Evolutionary conservation across 1,140 invertebrate species (phyloP).

Genomic region (Drosophila pruinosa): DNA sequence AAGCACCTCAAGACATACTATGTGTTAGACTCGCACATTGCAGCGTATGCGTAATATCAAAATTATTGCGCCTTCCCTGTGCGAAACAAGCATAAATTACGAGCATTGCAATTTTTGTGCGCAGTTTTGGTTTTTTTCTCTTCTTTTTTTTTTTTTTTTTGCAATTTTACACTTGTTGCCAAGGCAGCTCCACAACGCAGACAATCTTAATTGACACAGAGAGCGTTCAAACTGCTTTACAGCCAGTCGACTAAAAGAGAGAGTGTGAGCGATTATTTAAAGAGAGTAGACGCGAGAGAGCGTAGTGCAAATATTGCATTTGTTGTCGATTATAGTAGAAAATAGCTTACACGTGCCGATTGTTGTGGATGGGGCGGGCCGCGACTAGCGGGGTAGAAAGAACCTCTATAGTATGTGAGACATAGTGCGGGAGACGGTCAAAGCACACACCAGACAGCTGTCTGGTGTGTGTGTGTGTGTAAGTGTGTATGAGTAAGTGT

Average conservation of each 20-base stretch:
- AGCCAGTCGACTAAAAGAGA: neutral
- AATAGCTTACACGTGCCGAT: conserved; percentile 75
- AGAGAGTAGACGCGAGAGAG: conserved; percentile 20
- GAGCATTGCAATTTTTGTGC: conserved; percentile 46
- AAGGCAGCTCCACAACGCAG: conserved; percentile 24
- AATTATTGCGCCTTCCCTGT: conserved; percentile 12
- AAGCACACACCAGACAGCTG: neutral
- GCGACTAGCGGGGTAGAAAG: neutral
- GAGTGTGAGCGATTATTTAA: neutral
- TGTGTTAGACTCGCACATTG: conserved; percentile 23
- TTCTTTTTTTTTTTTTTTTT: neutral
- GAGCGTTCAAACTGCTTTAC: conserved; percentile 12
- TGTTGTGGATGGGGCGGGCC: conserved; percentile 28
- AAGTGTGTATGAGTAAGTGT: conserved; percentile 21
- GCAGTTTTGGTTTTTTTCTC: conserved; percentile 21
- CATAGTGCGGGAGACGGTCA: conserved; percentile 1
- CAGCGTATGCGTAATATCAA: conserved; percentile 57
- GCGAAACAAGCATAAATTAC: conserved; percentile 48
- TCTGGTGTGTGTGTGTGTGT: conserved; percentile 17
- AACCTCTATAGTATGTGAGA: neutral
- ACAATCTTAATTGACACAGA: conserved; percentile 10
- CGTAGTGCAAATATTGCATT: conserved; percentile 43
- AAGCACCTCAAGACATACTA: conserved; percentile 23
- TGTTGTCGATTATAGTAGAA: conserved; percentile 71
- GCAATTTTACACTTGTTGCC: conserved; percentile 45